Percentiles rank a stretch among this genome's conserved stretches.
phyloP scores from a whole-genome alignment of 2,113 vertebrate genomes.

The Myotis davidii region DNA sequence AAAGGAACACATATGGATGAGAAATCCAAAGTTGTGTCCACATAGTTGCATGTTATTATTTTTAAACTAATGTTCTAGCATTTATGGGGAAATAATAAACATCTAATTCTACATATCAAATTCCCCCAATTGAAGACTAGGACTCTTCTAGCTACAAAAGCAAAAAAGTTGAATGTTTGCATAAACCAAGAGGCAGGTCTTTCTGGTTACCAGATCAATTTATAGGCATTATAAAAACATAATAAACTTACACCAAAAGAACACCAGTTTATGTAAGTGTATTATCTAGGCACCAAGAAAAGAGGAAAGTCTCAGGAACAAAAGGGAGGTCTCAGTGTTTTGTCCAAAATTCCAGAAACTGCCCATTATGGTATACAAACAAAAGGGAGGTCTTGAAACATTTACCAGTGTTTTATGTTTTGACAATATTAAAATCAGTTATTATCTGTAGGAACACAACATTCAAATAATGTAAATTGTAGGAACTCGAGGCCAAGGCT shows the following conservation, averaged over 20 bases:
- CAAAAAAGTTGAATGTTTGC: constrained; percentile 79
- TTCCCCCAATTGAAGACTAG: constrained; percentile 59
- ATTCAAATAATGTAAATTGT: constrained; percentile 28
- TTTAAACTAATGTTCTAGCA: constrained; percentile 65
- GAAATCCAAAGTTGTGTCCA: constrained; percentile 69
- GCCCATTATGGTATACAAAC: constrained; percentile 54
- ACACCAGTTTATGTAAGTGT: constrained; percentile 70
- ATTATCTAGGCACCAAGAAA: constrained; percentile 58
- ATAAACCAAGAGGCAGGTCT: constrained; percentile 75
- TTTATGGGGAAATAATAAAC: constrained; percentile 74
- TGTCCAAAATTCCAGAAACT: constrained; percentile 68
- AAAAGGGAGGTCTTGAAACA: background rate
- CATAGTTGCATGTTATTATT: constrained; percentile 62
- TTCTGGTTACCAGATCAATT: constrained; percentile 76
- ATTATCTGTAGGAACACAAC: constrained; percentile 35
- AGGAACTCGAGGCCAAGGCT: constrained; percentile 48
- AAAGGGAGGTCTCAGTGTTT: constrained; percentile 59
- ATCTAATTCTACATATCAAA: constrained; percentile 76
- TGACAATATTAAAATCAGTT: constrained; percentile 54
- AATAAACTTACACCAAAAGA: constrained; percentile 75
- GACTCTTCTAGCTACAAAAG: constrained; percentile 61
- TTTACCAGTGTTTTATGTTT: constrained; percentile 68
- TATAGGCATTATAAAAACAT: constrained; percentile 79
- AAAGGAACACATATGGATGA: constrained; percentile 56
- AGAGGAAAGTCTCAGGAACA: constrained; percentile 51